phyloP scores from a whole-genome alignment of 2,888 invertebrate species.

The Catocala sponsa region DNA sequence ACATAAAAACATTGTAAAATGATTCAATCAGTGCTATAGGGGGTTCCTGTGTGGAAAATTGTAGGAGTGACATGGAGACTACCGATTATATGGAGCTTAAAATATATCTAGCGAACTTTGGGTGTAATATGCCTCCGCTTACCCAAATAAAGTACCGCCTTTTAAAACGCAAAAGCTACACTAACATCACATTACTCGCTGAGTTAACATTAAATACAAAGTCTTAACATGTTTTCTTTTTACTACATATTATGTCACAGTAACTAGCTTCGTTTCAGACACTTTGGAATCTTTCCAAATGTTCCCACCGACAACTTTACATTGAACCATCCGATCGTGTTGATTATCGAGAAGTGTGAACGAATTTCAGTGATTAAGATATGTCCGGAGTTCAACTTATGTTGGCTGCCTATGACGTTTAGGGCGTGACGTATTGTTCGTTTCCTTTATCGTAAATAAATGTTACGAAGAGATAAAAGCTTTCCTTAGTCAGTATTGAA shows the following conservation, averaged over 20 bases:
- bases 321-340: conserved; percentile 53
- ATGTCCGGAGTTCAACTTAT: conserved; percentile 49
- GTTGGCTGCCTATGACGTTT: conserved; percentile 54
- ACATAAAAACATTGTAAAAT: no score
- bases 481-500: conserved; percentile 42
- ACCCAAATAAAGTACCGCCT: neutral
- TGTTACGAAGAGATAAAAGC: conserved; percentile 54
- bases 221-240: conserved; percentile 38
- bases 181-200: conserved; percentile 21
- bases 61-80: no score
- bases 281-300: conserved; percentile 80
- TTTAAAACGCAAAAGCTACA: neutral
- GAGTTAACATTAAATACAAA: conserved; percentile 24
- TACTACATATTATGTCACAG: conserved; percentile 70
- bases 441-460: conserved; percentile 68
- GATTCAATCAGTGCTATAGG: no score
- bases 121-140: no score
- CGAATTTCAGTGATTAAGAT: conserved; percentile 41
- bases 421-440: conserved; percentile 65
- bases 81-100: no score
- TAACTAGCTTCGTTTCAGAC: conserved; percentile 69
- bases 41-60: no score
- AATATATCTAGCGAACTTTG: no score
- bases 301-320: conserved; percentile 51
- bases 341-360: conserved; percentile 37